phyloP scores from a whole-genome alignment of 2,797 vertebrate genomes.

The Sebastiscus albofasciatus region DNA sequence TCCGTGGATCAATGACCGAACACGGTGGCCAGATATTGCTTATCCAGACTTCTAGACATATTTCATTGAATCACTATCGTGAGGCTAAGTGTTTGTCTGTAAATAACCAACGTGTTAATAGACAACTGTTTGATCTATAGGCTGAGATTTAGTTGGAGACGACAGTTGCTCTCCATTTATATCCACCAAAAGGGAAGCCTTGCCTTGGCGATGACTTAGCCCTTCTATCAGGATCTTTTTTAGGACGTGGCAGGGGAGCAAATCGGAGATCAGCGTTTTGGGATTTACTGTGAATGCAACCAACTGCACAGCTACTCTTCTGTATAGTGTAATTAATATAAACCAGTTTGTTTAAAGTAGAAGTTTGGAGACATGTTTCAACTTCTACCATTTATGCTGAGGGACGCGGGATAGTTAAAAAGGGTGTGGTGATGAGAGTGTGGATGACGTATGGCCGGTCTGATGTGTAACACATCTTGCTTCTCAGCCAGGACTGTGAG shows the following conservation, averaged over 20 bases:
- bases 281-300: background rate
- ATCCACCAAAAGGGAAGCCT: too few relatives aligned
- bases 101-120: too few relatives aligned
- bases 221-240: background rate
- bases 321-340: too few relatives aligned
- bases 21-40: too few relatives aligned
- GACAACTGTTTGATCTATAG: background rate
- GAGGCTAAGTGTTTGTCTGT: too few relatives aligned
- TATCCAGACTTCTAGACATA: too few relatives aligned
- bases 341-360: too few relatives aligned
- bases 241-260: accelerated
- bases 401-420: too few relatives aligned
- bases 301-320: background rate
- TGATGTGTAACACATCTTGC: background rate
- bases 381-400: background rate
- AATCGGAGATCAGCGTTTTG: background rate
- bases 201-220: accelerated
- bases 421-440: background rate
- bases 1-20: too few relatives aligned
- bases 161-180: background rate
- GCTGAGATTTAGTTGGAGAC: background rate
- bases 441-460: too few relatives aligned
- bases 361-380: background rate
- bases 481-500: background rate
- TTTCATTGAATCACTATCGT: too few relatives aligned